Percentiles rank a stretch among this genome's conserved stretches.
Conservation (phyloP, 2,888 invertebrate genomes). For the Eupithecia subumbrata region DNA sequence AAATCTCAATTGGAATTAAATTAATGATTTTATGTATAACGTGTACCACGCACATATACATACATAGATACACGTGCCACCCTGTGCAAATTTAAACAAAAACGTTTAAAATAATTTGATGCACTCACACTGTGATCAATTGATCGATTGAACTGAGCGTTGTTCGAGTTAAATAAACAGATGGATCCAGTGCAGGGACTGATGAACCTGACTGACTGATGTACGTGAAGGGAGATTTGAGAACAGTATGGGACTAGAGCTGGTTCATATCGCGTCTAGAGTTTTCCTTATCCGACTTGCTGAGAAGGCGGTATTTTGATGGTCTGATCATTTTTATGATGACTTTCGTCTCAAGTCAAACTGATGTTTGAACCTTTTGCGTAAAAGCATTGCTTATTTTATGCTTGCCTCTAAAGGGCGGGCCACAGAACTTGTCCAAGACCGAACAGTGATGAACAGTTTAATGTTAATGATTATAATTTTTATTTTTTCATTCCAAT, state of each 20-base stretch:
- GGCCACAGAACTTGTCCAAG: constrained; percentile 11
- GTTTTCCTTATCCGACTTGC: not conserved
- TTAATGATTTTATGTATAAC: not conserved
- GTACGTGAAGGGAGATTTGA: too few species aligned
- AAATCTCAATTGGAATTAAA: not conserved
- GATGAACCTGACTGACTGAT: too few species aligned
- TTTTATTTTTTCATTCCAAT: too few species aligned
- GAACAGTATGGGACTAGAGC: not conserved
- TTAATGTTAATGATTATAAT: too few species aligned
- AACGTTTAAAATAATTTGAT: not conserved
- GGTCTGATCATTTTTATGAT: constrained; percentile 18
- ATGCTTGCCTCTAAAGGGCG: constrained; percentile 25
- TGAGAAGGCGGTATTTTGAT: not conserved
- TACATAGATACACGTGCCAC: too few species aligned
- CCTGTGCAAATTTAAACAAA: too few species aligned
- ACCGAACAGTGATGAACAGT: not conserved
- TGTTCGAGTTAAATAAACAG: not conserved
- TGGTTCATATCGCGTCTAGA: not conserved
- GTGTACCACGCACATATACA: too few species aligned
- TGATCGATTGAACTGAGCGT: not conserved
- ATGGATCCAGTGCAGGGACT: not conserved
- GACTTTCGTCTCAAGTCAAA: constrained; percentile 12
- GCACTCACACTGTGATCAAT: not conserved
- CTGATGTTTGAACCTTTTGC: constrained; percentile 20
- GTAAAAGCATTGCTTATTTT: constrained; percentile 37